Conservation (phyloP, 1,140 invertebrate genomes). For the Sitobion miscanthi region DNA sequence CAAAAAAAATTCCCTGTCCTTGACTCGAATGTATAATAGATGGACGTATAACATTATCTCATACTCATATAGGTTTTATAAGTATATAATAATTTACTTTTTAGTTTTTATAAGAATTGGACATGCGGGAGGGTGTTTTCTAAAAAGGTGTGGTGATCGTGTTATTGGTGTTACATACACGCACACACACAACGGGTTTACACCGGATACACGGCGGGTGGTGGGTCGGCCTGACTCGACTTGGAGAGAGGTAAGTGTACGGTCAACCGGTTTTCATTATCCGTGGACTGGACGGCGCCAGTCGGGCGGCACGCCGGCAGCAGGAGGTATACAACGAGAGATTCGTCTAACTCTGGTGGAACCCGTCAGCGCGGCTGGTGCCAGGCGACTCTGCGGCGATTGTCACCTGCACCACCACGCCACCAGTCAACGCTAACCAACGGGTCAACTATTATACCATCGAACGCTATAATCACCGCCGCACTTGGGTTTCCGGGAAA, state of each 20-base stretch:
- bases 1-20: conserved; percentile 25
- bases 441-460: background rate
- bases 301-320: conserved; percentile 30
- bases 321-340: conserved; percentile 51
- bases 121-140: conserved; percentile 46
- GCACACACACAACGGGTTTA: conserved; percentile 45
- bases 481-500: background rate
- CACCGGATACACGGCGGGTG: conserved; percentile 36
- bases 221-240: background rate
- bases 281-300: conserved; percentile 55
- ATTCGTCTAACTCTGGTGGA: background rate
- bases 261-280: conserved; percentile 54
- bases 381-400: background rate
- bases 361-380: conserved; percentile 9
- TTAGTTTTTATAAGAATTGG: background rate
- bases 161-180: background rate
- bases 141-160: conserved; percentile 52
- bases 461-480: background rate
- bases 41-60: background rate
- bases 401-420: conserved; percentile 1
- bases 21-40: background rate
- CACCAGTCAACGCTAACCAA: background rate
- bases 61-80: background rate
- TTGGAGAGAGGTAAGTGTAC: conserved; percentile 7
- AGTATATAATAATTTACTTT: conserved; percentile 4